These are phyloP conservation scores for Discoglossus pictus DNA, from an alignment of 2,797 vertebrate species.

Conservation along the genomic window DNA sequence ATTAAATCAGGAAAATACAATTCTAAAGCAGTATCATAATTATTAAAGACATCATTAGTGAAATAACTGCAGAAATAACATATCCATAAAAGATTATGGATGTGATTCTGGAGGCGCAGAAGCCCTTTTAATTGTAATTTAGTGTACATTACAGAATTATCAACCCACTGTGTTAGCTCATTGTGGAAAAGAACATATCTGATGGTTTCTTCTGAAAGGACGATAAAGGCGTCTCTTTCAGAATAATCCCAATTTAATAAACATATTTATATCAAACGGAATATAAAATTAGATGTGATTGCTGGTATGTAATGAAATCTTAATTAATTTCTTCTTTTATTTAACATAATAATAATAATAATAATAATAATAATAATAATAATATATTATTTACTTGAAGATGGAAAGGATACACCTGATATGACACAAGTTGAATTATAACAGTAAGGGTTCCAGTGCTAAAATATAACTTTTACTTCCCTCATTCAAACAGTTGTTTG, in stretches of 20 bases:
- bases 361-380: no score
- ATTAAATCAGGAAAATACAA: not conserved
- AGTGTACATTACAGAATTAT: constrained; percentile 73
- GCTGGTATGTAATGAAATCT: constrained; percentile 3
- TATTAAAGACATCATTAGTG: constrained; percentile 72
- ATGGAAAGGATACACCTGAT: no score
- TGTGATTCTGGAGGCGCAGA: constrained; percentile 74
- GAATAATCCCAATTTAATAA: constrained; percentile 24
- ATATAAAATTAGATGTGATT: constrained; percentile 1
- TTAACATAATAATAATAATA: not conserved
- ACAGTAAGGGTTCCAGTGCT: no score
- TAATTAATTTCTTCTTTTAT: not conserved
- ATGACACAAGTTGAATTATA: no score
- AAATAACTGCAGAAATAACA: constrained; percentile 74
- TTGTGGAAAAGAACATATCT: constrained; percentile 73
- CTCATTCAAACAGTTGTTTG: no score
- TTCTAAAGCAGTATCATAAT: not conserved
- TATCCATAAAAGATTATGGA: constrained; percentile 76
- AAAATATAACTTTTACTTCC: no score
- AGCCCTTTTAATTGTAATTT: constrained; percentile 77
- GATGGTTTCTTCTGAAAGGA: constrained; percentile 74
- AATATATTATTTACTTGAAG: no score
- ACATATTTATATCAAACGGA: not conserved
- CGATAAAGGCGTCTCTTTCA: constrained; percentile 66
- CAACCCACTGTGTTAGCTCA: constrained; percentile 70